Base-by-base conservation (phyloP, 2,888 invertebrate species). In the Nezara viridula region DNA sequence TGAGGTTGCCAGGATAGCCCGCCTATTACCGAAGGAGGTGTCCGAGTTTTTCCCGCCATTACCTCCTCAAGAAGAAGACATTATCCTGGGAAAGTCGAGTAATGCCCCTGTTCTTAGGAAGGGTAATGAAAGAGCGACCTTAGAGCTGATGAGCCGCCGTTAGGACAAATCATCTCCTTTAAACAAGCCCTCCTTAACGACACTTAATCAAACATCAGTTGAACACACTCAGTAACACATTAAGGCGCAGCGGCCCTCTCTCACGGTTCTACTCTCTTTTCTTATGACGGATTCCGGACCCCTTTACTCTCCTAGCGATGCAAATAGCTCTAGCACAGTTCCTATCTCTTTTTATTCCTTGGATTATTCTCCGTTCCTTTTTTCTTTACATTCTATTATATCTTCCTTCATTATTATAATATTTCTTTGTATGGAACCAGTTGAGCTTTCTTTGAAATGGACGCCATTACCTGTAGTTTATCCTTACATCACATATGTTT, bases 131-230 rank as follows among this genome's bases (percentile, higher is more conserved):
- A 88, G 24, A 52, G 88, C 88, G 44, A 47, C 32, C 49, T 44
- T 9, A 27, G 40, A 37, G 81, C 52, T 88, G 88, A 88, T 88
- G 88, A 49, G 50, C 50, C 12, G 52, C 77, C 88, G 85, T 88
- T 88, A 88, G 88, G 88, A 88, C 88, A 88, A 88, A 88, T 88
- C 88, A 88, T 85, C 88, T 88, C 85, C 47, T 88, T 88, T 88
- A 88, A 85, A 88, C 81, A 85, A 88, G 88, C 81, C 27, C 85
- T 52, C 52, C 85, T 85, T 88, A 88, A 88, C 88, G 88, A 88
- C 81, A 88, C 88, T 88, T 85, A 88, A 88, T 88, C 88, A 88
- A 88, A 88, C 88, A 85, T 81, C 85, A 88, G 37, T 52, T 37
- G 50, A 50, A 50, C 85, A 88, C 85, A 88, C 88, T 88, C 88